phyloP scores from a whole-genome alignment of 2,888 invertebrate species.

The Oscheius sp. region DNA sequence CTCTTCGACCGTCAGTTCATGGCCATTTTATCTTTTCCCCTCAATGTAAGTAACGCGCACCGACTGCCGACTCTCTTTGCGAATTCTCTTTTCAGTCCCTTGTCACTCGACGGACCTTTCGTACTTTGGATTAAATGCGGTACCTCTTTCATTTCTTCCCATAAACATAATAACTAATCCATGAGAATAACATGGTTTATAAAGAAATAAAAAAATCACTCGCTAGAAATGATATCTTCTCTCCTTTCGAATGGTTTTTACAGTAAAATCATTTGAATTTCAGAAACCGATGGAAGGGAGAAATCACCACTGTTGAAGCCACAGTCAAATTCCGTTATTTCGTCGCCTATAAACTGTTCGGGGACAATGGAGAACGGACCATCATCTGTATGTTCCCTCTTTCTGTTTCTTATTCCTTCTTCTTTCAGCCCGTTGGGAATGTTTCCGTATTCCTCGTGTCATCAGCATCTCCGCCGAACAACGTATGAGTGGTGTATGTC shows the following conservation, averaged over 20 bases:
- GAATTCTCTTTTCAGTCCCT: background rate
- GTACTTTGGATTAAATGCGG: background rate
- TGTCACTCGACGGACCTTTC: background rate
- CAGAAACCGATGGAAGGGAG: slow-evolving; percentile 57
- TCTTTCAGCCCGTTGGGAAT: slow-evolving; percentile 31
- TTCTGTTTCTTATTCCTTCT: background rate
- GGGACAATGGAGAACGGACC: slow-evolving; percentile 48
- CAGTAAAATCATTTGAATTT: background rate
- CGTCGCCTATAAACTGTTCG: slow-evolving; percentile 62
- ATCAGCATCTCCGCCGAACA: slow-evolving; percentile 37
- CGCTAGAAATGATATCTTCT: no score
- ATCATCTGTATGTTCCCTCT: slow-evolving; percentile 36
- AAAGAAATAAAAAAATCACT: background rate
- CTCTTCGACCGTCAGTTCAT: slow-evolving; percentile 42
- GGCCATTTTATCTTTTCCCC: background rate
- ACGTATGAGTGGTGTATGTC: slow-evolving; percentile 38
- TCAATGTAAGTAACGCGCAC: slow-evolving; percentile 2
- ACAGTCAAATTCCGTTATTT: slow-evolving; percentile 67
- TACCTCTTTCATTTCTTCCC: background rate
- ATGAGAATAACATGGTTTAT: background rate
- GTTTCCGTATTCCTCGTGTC: slow-evolving; percentile 43
- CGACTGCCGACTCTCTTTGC: background rate
- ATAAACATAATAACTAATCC: background rate
- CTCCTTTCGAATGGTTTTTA: background rate
- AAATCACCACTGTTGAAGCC: slow-evolving; percentile 46